These are phyloP conservation scores for Colletes latitarsis DNA, from an alignment of 1,140 invertebrate species.

Conservation along the genomic window DNA sequence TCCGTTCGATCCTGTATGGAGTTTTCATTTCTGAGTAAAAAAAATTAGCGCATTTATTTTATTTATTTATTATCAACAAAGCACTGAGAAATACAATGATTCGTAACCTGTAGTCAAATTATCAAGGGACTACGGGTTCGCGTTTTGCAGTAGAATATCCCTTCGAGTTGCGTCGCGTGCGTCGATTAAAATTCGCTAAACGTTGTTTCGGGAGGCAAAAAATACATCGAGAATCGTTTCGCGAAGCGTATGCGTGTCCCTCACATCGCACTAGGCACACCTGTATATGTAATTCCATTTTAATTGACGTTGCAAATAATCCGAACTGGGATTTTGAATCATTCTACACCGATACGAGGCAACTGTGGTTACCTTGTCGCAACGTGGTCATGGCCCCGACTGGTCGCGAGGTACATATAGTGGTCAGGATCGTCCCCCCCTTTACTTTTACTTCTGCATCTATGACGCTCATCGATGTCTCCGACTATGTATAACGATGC, in stretches of 20 bases:
- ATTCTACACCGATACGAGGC: conserved; percentile 35
- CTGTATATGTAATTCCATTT: background rate
- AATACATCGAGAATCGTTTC: background rate
- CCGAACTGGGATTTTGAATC: conserved; percentile 18
- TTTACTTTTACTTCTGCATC: conserved; percentile 69
- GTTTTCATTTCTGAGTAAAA: too few species aligned
- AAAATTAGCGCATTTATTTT: too few species aligned
- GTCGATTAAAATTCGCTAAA: background rate
- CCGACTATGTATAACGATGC: background rate
- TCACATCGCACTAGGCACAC: background rate
- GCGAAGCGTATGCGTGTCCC: background rate
- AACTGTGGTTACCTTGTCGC: conserved; percentile 70
- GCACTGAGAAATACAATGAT: too few species aligned
- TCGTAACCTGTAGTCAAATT: too few species aligned
- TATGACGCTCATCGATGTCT: conserved; percentile 15
- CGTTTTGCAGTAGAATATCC: background rate
- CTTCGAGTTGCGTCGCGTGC: conserved; percentile 28
- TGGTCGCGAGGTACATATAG: conserved; percentile 47
- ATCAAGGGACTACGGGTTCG: too few species aligned
- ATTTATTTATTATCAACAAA: too few species aligned
- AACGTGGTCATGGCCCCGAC: conserved; percentile 74
- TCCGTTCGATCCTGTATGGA: too few species aligned
- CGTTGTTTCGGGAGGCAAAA: background rate
- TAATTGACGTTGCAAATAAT: background rate
- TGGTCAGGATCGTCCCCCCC: conserved; percentile 64